Percentiles rank a stretch among this genome's conserved stretches.
Evolutionary conservation across 2,113 vertebrate species (phyloP).

Genomic region (Serilophus lunatus): DNA sequence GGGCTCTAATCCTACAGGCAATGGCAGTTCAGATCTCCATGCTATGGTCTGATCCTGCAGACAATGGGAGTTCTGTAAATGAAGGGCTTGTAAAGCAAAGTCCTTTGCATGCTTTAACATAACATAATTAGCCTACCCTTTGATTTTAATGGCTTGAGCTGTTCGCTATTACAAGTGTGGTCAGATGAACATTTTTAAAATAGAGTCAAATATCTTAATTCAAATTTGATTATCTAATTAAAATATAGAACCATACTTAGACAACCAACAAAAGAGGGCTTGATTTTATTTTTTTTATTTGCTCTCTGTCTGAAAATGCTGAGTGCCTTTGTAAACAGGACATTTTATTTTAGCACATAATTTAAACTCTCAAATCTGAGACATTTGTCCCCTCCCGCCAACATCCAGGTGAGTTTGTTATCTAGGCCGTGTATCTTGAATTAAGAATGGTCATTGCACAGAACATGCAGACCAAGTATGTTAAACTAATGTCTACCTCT

Average conservation of each 20-base stretch:
- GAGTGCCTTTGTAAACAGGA: not conserved
- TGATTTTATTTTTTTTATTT: not conserved
- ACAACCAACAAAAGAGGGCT: not conserved
- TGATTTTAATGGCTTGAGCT: not conserved
- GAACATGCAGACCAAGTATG: not conserved
- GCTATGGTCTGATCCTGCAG: not conserved
- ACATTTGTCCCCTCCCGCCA: rapidly evolving
- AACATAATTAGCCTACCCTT: not conserved
- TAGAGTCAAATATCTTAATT: not conserved
- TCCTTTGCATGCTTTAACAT: not conserved
- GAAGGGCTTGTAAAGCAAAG: not conserved
- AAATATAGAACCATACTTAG: not conserved
- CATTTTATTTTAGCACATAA: not conserved
- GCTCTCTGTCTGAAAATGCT: not conserved
- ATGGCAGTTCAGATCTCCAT: not conserved
- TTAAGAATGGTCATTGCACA: not conserved
- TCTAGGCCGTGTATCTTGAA: not conserved
- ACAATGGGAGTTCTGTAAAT: not conserved
- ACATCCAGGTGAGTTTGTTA: not conserved
- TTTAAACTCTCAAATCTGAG: not conserved
- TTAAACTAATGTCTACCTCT: not conserved
- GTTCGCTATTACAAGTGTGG: not conserved
- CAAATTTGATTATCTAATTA: conserved; percentile 8
- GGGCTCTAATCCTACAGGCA: not conserved
- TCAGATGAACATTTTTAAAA: not conserved